Evolutionary conservation across 37 sponge, comb jelly and placozoan genomes (phyloP).

Genomic region (Hormiphora californensis): DNA sequence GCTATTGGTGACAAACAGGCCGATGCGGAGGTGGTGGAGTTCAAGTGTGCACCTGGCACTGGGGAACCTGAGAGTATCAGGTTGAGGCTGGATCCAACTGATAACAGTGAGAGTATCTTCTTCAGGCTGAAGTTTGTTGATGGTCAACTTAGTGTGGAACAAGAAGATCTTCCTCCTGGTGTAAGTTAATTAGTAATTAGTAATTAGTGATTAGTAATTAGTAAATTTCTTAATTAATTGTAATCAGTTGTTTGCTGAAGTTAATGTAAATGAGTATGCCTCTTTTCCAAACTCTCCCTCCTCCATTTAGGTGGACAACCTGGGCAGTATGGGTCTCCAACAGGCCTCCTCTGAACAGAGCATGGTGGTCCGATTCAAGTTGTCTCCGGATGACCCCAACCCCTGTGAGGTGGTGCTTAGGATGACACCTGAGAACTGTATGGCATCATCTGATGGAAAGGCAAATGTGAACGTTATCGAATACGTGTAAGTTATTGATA

Average conservation of each 20-base stretch:
- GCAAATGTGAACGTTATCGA: conserved; percentile 5
- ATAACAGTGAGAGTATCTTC: conserved; percentile 29
- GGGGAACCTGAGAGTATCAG: conserved; percentile 34
- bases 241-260: background rate
- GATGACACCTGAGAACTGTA: conserved; percentile 49
- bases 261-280: no score
- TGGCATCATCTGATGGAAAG: conserved; percentile 26
- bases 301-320: background rate
- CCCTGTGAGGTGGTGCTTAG: conserved; percentile 44
- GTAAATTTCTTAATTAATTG: background rate
- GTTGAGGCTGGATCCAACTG: conserved; percentile 1
- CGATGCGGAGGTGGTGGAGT: conserved; percentile 21
- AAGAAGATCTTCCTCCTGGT: conserved; percentile 42
- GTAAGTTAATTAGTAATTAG: background rate
- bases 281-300: no score
- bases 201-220: background rate
- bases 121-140: conserved; percentile 23
- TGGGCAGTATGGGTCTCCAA: conserved; percentile 3
- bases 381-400: conserved; percentile 49
- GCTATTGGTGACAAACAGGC: conserved; percentile 41
- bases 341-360: conserved; percentile 22
- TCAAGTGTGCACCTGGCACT: conserved; percentile 1
- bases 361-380: conserved; percentile 45
- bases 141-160: conserved; percentile 37
- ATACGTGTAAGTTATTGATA: conserved; percentile 24